Evolutionary conservation across 2,797 vertebrate species (phyloP).

Genomic region (Acridotheres tristis): DNA sequence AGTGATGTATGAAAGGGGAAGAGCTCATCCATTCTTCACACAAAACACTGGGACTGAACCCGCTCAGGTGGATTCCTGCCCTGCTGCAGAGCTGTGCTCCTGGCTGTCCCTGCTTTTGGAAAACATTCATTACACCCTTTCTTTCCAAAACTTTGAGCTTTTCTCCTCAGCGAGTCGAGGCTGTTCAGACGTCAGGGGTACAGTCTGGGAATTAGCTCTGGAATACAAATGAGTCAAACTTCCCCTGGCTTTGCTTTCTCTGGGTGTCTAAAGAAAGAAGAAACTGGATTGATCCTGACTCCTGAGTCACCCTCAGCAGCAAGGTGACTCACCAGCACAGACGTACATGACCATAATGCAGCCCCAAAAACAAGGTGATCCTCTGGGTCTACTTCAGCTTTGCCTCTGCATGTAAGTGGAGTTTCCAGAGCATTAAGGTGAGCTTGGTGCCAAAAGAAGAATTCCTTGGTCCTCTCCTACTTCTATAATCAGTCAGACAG

Average conservation of each 20-base stretch:
- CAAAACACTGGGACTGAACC: background rate
- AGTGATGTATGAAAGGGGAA: background rate
- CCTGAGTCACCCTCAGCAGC: background rate
- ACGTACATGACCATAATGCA: fast-evolving
- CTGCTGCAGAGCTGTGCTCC: background rate
- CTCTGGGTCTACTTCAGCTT: background rate
- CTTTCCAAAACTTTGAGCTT: background rate
- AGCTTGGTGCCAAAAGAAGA: background rate
- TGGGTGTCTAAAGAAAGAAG: background rate
- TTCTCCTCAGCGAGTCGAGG: background rate
- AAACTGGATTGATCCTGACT: background rate
- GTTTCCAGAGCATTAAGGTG: background rate
- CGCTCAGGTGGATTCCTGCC: background rate
- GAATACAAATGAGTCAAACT: background rate
- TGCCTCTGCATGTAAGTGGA: background rate
- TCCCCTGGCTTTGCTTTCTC: background rate
- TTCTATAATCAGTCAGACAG: background rate
- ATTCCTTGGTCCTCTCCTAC: background rate
- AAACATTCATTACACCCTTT: background rate
- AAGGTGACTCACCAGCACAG: background rate
- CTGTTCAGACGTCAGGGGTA: background rate
- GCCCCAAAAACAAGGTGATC: background rate
- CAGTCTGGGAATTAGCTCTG: background rate
- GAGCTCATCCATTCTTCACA: background rate
- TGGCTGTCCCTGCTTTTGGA: background rate